phyloP scores from a whole-genome alignment of 2,797 vertebrate genomes.

The Simalia tracyae region DNA sequence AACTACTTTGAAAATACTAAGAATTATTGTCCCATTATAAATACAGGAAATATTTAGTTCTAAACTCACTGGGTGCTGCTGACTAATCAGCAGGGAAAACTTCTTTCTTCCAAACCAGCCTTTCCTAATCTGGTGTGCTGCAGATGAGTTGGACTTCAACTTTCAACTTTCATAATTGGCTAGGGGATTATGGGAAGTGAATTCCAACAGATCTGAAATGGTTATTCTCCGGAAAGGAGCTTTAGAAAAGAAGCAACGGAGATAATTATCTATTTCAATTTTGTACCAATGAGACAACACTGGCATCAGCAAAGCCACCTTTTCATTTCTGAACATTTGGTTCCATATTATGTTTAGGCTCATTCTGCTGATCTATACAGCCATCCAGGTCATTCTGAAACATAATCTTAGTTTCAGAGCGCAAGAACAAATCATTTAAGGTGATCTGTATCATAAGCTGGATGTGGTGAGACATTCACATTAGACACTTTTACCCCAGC shows the following conservation, averaged over 20 bases:
- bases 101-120: not conserved
- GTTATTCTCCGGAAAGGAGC: not conserved
- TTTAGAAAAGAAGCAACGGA: not conserved
- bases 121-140: not conserved
- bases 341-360: not conserved
- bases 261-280: not conserved
- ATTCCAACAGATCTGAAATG: not conserved
- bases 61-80: not conserved
- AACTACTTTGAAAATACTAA: not conserved
- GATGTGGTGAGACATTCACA: not conserved
- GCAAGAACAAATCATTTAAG: not conserved
- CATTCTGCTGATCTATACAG: not conserved
- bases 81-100: not conserved
- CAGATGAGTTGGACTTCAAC: not conserved
- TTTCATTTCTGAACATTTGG: not conserved
- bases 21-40: not conserved
- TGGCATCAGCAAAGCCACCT: not conserved
- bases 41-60: not conserved
- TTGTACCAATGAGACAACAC: not conserved
- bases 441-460: not conserved
- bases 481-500: not conserved
- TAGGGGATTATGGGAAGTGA: not conserved
- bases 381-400: too few relatives aligned
- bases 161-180: not conserved
- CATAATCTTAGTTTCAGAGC: not conserved